Percentiles rank a stretch among this genome's conserved stretches.
phyloP scores from a whole-genome alignment of 2,113 vertebrate genomes.

The Ctenomys sociabilis region DNA sequence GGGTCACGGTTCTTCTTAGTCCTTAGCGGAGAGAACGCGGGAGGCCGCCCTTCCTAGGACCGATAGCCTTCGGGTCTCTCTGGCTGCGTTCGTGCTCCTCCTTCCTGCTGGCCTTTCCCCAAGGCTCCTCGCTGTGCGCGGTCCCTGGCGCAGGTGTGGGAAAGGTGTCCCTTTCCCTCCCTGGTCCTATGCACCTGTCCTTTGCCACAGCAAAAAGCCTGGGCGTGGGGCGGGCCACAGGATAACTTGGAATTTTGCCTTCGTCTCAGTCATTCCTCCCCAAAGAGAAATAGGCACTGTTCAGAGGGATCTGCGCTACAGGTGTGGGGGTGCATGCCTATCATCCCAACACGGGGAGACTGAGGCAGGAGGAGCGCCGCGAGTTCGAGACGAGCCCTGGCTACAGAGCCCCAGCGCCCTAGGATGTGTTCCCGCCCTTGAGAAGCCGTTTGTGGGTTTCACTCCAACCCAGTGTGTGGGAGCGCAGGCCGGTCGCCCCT shows the following conservation, averaged over 20 bases:
- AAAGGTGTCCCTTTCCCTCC: background rate
- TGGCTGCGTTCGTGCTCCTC: background rate
- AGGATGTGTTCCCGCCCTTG: fast-evolving
- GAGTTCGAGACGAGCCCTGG: too few species aligned
- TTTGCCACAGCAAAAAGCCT: background rate
- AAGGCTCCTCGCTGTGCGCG: too few species aligned
- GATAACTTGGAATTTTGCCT: background rate
- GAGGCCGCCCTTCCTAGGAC: background rate
- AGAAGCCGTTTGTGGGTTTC: background rate
- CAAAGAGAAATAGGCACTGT: background rate
- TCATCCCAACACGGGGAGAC: too few species aligned
- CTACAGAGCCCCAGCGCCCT: background rate
- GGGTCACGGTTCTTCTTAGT: background rate
- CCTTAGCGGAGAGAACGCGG: background rate
- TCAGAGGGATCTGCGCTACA: background rate
- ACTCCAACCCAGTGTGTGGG: background rate
- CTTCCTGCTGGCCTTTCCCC: too few species aligned
- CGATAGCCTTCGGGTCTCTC: background rate
- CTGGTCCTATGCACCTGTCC: fast-evolving
- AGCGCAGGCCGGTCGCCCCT: background rate
- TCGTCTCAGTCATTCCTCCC: background rate
- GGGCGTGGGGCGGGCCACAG: background rate
- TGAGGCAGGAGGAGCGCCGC: too few species aligned
- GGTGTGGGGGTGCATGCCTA: too few species aligned
- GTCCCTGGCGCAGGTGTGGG: too few species aligned